These are phyloP conservation scores for Pogonophryne albipinna DNA, from an alignment of 2,797 vertebrate genomes.

Conservation along the genomic window DNA sequence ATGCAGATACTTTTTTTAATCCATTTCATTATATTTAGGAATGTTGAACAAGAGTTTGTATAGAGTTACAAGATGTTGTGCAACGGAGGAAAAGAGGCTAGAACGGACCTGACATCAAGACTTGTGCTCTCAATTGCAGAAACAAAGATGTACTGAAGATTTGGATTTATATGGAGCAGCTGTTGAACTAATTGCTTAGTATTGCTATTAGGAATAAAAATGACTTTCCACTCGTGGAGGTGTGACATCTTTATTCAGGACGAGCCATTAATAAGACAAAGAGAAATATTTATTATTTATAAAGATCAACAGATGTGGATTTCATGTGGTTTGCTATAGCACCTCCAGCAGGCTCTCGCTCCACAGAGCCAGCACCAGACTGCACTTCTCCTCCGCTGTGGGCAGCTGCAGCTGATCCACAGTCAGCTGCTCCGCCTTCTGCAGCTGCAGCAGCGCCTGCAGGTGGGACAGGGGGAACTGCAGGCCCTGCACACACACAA, in stretches of 20 bases:
- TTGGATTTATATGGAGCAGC: too few species aligned
- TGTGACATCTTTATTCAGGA: conserved; percentile 6
- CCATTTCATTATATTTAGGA: too few species aligned
- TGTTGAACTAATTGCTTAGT: too few species aligned
- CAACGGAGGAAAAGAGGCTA: too few species aligned
- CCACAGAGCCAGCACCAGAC: conserved; percentile 84
- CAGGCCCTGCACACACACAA: conserved; percentile 79
- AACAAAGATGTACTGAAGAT: too few species aligned
- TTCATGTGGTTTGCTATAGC: conserved; percentile 17
- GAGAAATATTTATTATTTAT: neutral
- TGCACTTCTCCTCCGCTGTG: conserved; percentile 82
- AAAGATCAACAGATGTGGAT: neutral
- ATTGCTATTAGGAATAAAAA: too few species aligned
- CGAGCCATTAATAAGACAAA: neutral
- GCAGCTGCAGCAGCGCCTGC: conserved; percentile 88
- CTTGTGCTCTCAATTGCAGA: too few species aligned
- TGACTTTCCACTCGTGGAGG: too few species aligned
- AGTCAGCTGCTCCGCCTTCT: conserved; percentile 68
- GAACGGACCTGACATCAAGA: too few species aligned
- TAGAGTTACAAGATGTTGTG: too few species aligned
- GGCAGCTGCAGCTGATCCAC: conserved; percentile 63
- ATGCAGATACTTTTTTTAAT: too few species aligned
- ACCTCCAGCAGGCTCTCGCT: conserved; percentile 67
- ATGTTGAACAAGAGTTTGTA: too few species aligned
- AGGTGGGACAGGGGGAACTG: conserved; percentile 89